Percentiles rank a stretch among this genome's conserved stretches.
Conservation (phyloP, 92 coral and sea anemone genomes). For the Plumapathes pennacea region DNA sequence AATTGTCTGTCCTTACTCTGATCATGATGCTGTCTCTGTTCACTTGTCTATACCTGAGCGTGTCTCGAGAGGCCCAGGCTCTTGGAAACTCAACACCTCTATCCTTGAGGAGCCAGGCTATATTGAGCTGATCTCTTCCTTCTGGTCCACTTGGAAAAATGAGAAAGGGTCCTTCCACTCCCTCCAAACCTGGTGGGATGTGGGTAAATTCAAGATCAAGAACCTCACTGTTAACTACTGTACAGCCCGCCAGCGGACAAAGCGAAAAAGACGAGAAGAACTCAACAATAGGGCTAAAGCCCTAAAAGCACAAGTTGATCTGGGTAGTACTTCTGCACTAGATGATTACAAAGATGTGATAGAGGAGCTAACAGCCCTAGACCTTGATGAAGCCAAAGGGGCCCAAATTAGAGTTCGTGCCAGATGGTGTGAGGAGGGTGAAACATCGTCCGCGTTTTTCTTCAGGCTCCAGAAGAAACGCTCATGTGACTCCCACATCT, state of each 20-base stretch:
- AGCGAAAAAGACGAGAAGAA: no score
- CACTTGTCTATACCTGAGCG: not conserved
- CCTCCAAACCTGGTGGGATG: constrained; percentile 49
- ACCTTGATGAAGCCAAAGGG: not conserved
- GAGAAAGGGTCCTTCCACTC: not conserved
- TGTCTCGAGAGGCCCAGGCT: constrained; percentile 26
- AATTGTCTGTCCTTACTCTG: constrained; percentile 6
- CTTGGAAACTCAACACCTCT: constrained; percentile 56
- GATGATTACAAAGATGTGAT: not conserved
- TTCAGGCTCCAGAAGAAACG: constrained; percentile 5
- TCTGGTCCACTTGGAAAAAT: constrained; percentile 29
- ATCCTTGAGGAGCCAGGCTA: constrained; percentile 12
- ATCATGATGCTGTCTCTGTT: constrained; percentile 11
- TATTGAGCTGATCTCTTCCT: not conserved
- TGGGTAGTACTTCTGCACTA: not conserved
- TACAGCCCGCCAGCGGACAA: not conserved
- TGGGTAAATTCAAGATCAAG: constrained; percentile 24
- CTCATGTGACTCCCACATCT: not conserved
- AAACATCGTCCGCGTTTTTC: constrained; percentile 23
- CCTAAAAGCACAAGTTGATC: not conserved
- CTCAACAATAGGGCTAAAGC: not conserved
- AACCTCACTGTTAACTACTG: not conserved
- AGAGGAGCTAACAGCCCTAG: not conserved
- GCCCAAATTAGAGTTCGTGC: constrained; percentile 2
- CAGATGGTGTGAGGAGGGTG: constrained; percentile 44